Base-by-base conservation (phyloP, 2,113 vertebrate genomes). In the Silurus glanis region DNA sequence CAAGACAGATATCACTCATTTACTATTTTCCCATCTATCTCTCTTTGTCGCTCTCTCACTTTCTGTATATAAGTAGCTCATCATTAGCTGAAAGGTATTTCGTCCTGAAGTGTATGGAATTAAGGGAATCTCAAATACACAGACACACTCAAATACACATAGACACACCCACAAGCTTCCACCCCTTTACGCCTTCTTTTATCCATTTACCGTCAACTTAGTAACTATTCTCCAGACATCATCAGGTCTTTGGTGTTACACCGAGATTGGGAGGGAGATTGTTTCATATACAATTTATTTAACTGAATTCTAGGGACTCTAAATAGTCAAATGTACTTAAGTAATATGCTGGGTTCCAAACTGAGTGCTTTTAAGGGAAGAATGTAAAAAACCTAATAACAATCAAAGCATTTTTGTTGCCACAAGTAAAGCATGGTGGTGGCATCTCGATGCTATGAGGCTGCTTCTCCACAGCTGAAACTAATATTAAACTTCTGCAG, bases 141-240 rank as follows among this genome's bases (percentile, higher is more conserved):
- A 82, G 69, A 72, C 80, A 72, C 84, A 45, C 37, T 37, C 37
- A 37, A 37, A 37, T 37, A 37, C 58, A 64, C 72, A 51, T 12
- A 76, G 7, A 9, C 85, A 76, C 83, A 61, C 61, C 61, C 61
- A 19, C n/a, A 25, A 25, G 12, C 28, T 80, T 87, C 72, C 69
- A 51, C 83, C 75, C 79, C 45, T 91, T 92, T 92, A 90, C 91
- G 89, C 87, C 83, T 92, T 88, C 86, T 88, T 37, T 93, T 93
- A 95, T 91, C 90, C 89, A 90, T 90, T 89, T 89, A 92, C 83
- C 89, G 89, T 87, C 91, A 90, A 91, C 91, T 94, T 91, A 85
- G 81, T 93, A 94, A 92, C 91, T 64, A 4, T 69, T 78, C 59
- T 71, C 71, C 85, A 80, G 83, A 82, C 84, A 84, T 84, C 82